phyloP scores from a whole-genome alignment of 2,797 vertebrate species.

The Acanthiza pusilla region DNA sequence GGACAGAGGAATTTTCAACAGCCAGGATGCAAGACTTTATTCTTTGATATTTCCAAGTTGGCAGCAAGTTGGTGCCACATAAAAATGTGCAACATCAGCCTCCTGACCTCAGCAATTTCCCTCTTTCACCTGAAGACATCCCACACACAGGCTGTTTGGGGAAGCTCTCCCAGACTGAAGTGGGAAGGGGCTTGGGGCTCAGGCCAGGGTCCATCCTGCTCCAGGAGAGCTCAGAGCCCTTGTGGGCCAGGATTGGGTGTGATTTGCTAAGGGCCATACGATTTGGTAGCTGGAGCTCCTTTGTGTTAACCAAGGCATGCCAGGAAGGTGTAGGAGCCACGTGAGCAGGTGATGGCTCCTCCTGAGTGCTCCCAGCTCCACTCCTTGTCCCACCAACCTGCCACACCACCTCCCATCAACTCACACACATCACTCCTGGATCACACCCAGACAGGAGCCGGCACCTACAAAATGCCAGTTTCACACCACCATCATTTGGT shows the following conservation, averaged over 20 bases:
- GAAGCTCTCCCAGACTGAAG: background rate
- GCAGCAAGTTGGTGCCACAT: background rate
- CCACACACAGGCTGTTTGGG: background rate
- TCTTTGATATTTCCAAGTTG: background rate
- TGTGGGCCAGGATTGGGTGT: too few relatives aligned
- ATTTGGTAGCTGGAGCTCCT: background rate
- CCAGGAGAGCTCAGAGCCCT: background rate
- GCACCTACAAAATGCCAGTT: background rate
- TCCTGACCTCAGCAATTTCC: background rate
- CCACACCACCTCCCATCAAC: background rate
- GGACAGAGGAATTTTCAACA: background rate
- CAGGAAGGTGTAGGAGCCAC: background rate
- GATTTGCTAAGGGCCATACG: background rate
- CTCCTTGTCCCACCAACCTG: too few relatives aligned
- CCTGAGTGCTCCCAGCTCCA: background rate
- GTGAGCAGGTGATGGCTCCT: background rate
- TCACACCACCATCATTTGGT: background rate
- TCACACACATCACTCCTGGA: background rate
- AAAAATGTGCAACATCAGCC: slow-evolving; percentile 35
- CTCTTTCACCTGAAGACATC: background rate
- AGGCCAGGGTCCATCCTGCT: background rate
- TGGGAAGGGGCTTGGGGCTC: background rate
- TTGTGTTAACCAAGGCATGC: background rate
- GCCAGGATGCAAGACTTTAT: background rate
- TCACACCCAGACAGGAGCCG: background rate